phyloP scores from a whole-genome alignment of 2,888 invertebrate species.

The Lasioglossum morio region DNA sequence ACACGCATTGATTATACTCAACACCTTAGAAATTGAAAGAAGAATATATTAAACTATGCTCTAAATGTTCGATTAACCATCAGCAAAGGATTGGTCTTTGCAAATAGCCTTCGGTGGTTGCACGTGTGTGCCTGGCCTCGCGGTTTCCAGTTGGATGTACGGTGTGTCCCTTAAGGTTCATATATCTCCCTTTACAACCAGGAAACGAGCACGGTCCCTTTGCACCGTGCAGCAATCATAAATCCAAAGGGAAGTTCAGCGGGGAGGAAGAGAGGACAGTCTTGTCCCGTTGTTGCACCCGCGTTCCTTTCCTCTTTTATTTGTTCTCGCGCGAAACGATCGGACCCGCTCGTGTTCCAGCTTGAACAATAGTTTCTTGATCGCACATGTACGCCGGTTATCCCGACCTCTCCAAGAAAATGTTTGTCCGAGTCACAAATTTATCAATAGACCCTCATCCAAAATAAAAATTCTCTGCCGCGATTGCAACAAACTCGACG shows the following conservation, averaged over 20 bases:
- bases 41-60: neutral
- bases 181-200: constrained; percentile 75
- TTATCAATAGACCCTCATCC: neutral
- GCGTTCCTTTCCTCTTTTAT: constrained; percentile 15
- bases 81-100: constrained; percentile 6
- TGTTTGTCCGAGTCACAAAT: neutral
- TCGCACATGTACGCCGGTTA: neutral
- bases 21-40: no score
- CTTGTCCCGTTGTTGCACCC: constrained; percentile 18
- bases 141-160: constrained; percentile 66
- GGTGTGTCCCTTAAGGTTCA: constrained; percentile 70
- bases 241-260: constrained; percentile 59
- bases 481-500: no score
- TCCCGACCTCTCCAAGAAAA: neutral
- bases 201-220: constrained; percentile 70
- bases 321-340: neutral
- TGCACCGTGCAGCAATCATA: constrained; percentile 70
- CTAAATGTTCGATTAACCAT: neutral
- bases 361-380: neutral
- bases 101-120: neutral
- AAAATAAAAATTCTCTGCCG: neutral
- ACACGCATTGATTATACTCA: no score
- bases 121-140: neutral
- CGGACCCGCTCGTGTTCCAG: neutral
- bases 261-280: constrained; percentile 29